Evolutionary conservation across 2,888 invertebrate species (phyloP), one percentile per base, ranked within the genome.

Genomic region (Xanthostigma xanthostigma): DNA sequence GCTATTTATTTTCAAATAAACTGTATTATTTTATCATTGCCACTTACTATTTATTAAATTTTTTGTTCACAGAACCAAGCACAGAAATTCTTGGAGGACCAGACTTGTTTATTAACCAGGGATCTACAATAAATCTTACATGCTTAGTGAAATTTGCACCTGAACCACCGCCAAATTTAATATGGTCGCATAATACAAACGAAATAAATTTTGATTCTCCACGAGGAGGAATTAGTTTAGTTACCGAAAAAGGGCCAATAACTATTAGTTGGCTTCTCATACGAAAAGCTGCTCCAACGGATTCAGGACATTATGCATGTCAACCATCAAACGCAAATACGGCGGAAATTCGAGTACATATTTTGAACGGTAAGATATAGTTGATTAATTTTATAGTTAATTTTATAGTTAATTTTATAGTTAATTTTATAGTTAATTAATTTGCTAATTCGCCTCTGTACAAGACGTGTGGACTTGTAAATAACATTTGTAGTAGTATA

Each of bases 181-280:
- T 79, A 56, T 90, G 89, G 90, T 83, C 84, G 56, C 89, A 89
- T 66, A 84, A 89, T 68, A 66, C 67, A 55, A 74, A 88, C 81
- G 79, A 81, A 61, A 89, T 90, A 73, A 90, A 88, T 73, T 91
- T 89, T 69, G 89, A 90, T 70, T 89, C 90, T 49, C 86, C 87
- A 36, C 77, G 89, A 46, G 90, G 90, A 41, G 90, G 90, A 40
- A 85, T 90, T 68, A 87, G 86, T 59, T 72, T 90, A 58, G 85
- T 90, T 53, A 89, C 89, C 40, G 89, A 89, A 66, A 90, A 89
- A 64, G 88, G 88, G 48, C 75, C 79, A 51, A 76, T 85, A 59
- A 89, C 89, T 57, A 86, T 85, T 57, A 89, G 89, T 66, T 76
- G 87, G 41, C 73, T 90, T 51, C 72, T 90, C 52, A 86, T 89